Evolutionary conservation across 2,797 vertebrate genomes (phyloP), one percentile per base, ranked within the genome.

Genomic region (Pseudochromis fuscus): DNA sequence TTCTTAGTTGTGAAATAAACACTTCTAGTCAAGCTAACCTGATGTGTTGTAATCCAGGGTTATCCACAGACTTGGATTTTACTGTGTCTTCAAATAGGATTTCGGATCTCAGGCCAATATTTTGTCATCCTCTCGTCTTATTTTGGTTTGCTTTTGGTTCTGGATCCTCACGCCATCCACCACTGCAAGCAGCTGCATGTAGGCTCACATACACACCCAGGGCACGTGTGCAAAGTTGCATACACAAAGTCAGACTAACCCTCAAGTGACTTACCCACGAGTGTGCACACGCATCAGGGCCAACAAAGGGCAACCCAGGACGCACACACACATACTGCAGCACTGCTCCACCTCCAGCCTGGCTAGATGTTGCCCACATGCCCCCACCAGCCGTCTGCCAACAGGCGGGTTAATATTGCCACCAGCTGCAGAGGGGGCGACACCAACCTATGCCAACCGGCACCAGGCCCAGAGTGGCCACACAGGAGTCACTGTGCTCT

Each of bases 241-340:
- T 16, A 68, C 40, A 79, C 68, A 83, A 60, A 80, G 64, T 79
- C 68, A 66, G 72, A 58, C 53, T 48, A 69, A 28, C 55, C 71
- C 70, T 64, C 23, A 27, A 68, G 60, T 72, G 67, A 84, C 48
- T 79, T 52, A 46, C 27, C 40, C 67, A 61, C 71, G 56, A 80
- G 81, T 72, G 73, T 59, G 37, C 58, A 52, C 72, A 45, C 25
- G 45, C 61, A 38, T 19, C 70, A 71, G 70, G 78, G 59, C 75
- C 75, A 87, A 81, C 74, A 74, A 75, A 91, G 90, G 85, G 81
- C 89, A 90, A 81, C 75, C 82, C 65, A 35, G 90, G 91, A 90
- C 91, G 82, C 64, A 46, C 33, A 61, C 27, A 53, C 8, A 24
- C 15, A 40, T 5, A 19, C 7, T 24, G 40, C 35, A 53, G 48